Evolutionary conservation across 2,888 invertebrate species (phyloP).

Genomic region (Nebria brevicollis): DNA sequence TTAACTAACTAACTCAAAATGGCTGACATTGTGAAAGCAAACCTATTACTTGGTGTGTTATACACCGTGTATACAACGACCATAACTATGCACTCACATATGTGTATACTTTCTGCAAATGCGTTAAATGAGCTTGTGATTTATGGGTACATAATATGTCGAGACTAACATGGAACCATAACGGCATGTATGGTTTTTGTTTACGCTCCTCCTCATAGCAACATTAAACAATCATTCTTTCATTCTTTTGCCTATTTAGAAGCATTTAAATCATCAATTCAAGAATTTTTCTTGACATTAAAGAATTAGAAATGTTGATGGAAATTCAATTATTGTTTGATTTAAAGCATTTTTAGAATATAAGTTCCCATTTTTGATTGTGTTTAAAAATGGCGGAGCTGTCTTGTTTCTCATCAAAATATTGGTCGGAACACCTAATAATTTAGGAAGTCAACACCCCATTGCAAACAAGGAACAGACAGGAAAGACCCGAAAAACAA

Average conservation of each 20-base stretch:
- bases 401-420: not conserved
- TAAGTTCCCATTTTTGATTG: no score
- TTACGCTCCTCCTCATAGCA: not conserved
- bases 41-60: conserved; percentile 4
- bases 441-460: conserved; percentile 38
- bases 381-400: no score
- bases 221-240: not conserved
- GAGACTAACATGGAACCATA: not conserved
- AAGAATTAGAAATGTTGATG: no score
- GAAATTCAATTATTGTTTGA: no score
- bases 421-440: not conserved
- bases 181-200: not conserved
- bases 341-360: no score
- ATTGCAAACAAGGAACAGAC: not conserved
- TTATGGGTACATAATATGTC: conserved; percentile 10
- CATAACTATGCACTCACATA: conserved; percentile 15
- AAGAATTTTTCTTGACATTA: no score
- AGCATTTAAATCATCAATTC: no score
- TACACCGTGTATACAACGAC: conserved; percentile 6
- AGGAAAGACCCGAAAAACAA: conserved; percentile 31
- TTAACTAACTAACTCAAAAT: conserved; percentile 43
- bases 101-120: conserved; percentile 28
- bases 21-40: conserved; percentile 40
- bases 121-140: conserved; percentile 31
- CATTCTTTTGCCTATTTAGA: no score